These are phyloP conservation scores for Neoarius graeffei DNA, from an alignment of 2,113 vertebrate genomes.

Conservation along the genomic window DNA sequence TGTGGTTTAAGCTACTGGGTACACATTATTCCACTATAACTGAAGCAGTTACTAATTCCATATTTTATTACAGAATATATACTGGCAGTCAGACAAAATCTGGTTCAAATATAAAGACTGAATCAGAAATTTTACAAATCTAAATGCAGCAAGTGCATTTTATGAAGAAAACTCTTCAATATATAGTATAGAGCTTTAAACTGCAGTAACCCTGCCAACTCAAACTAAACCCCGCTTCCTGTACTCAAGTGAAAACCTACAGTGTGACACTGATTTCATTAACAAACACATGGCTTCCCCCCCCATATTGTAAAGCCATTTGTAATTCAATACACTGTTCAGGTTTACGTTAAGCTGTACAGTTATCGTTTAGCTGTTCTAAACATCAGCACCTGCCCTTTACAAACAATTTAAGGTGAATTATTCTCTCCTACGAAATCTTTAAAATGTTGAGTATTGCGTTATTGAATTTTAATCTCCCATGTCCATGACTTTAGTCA, in stretches of 20 bases:
- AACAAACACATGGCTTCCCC: not conserved
- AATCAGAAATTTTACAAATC: not conserved
- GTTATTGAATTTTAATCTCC: constrained; percentile 54
- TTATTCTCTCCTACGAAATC: constrained; percentile 5
- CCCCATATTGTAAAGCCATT: not conserved
- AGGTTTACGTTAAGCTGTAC: not conserved
- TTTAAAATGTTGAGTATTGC: constrained; percentile 62
- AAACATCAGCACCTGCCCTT: not conserved
- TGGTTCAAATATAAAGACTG: constrained; percentile 17
- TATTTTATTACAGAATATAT: constrained; percentile 11
- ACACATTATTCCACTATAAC: not conserved
- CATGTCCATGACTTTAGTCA: constrained; percentile 10
- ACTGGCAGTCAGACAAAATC: not conserved
- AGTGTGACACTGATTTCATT: not conserved
- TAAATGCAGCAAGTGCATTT: not conserved
- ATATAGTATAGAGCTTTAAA: not conserved
- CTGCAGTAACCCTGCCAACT: not conserved
- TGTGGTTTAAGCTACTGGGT: not conserved
- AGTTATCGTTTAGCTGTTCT: not conserved
- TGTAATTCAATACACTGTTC: not conserved
- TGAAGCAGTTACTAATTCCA: not conserved
- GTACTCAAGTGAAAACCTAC: not conserved
- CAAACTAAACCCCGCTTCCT: not conserved
- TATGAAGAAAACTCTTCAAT: not conserved
- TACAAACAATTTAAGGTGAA: not conserved